Conservation (phyloP, 2,113 vertebrate species). For the Podilymbus podiceps region DNA sequence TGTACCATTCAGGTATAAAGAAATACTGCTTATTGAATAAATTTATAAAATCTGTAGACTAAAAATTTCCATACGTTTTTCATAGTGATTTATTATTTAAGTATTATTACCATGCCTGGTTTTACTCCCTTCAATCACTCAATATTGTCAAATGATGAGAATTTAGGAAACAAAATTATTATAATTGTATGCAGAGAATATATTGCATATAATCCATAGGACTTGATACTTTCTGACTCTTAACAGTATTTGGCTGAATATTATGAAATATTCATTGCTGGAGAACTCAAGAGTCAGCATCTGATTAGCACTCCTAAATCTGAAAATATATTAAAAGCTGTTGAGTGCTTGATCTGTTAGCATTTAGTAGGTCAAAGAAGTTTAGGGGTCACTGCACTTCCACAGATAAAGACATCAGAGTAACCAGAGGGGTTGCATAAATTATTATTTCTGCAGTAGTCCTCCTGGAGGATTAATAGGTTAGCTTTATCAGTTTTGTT, state of each 20-base stretch:
- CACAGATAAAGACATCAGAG: slow-evolving; percentile 37
- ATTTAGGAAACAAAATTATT: neutral
- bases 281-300: neutral
- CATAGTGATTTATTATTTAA: neutral
- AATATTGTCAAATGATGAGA: neutral
- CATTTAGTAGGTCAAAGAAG: slow-evolving; percentile 50
- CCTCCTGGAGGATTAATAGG: slow-evolving; percentile 58
- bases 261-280: neutral
- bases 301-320: slow-evolving; percentile 9
- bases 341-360: slow-evolving; percentile 44
- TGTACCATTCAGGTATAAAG: neutral
- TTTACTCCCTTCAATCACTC: neutral
- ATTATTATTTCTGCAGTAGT: slow-evolving; percentile 53
- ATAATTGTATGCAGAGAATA: neutral
- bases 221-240: neutral
- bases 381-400: slow-evolving; percentile 51
- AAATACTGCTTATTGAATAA: neutral
- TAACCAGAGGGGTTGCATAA: slow-evolving; percentile 13
- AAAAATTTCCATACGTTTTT: neutral
- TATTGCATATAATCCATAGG: neutral
- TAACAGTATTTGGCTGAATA: neutral
- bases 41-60: neutral
- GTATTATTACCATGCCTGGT: neutral
- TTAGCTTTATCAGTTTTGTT: slow-evolving; percentile 49
- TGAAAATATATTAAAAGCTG: slow-evolving; percentile 20